Evolutionary conservation across 1,140 invertebrate species (phyloP), one percentile per base, ranked within the genome.

Genomic region (Lepidotrigona ventralis): DNA sequence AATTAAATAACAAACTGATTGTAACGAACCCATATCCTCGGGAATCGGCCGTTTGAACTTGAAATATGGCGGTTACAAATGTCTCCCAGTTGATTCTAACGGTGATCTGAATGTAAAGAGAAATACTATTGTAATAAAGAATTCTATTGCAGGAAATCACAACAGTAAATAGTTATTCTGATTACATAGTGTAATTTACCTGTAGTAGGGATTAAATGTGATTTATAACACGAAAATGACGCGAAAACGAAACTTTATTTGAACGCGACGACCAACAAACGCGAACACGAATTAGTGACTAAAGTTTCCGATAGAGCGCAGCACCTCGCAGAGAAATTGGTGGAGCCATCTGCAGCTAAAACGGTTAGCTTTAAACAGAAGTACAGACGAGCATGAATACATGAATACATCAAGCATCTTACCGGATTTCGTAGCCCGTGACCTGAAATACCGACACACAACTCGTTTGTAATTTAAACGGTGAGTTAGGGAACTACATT

Each of bases 1-100:
- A 63, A 82, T 73, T 23, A 66, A 68, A 51, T 29, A 74, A n/a
- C 39, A 60, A 86, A 74, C 11, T 23, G n/a, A 63, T 83, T 58
- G 51, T 46, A 46, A 15, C 12, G 15, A 29, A 74, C 54, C 9
- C 63, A 54, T 26, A 46, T 21, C 1, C 3, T 8, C 51, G 29
- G 23, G 26, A 39, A 64, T 74, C 58, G 46, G 33, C 17, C 15
- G 15, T 11, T 14, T 51, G 2, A 0, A 12, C 23, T 39, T 81
- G 23, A 54, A n/a, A 39, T 66, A 66, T 56, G 29, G 29, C 51
- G 51, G 71, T 66, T n/a, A 11, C 21, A 73, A 74, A 64, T 74
- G 15, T 19, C 54, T 74, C 1, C 51, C 21, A 2, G 5, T 17
- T 63, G 12, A 39, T 39, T 66, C 51, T n/a, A 29, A 2, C 17